Evolutionary conservation across 2,888 invertebrate species (phyloP).

Genomic region (Encarsia formosa): DNA sequence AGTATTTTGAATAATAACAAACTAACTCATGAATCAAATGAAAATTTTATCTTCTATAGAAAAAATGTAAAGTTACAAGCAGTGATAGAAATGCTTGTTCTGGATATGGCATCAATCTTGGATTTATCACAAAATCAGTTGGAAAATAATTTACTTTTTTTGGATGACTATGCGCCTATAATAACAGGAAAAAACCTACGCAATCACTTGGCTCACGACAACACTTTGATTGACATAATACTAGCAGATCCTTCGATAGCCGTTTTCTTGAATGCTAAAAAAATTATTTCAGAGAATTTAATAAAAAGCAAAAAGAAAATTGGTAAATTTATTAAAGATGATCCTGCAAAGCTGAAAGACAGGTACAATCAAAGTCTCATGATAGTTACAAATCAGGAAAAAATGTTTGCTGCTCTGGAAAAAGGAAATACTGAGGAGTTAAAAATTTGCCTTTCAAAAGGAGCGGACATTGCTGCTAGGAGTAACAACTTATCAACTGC

Average conservation of each 20-base stretch:
- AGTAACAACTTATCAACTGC: constrained; percentile 7
- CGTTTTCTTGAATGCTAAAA: constrained; percentile 25
- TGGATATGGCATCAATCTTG: constrained; percentile 31
- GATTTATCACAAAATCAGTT: background rate
- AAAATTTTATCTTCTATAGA: background rate
- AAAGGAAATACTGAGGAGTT: constrained; percentile 19
- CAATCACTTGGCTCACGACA: constrained; percentile 31
- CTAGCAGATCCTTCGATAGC: constrained; percentile 22
- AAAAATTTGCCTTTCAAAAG: constrained; percentile 17
- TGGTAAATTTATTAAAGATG: background rate
- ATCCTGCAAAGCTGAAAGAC: constrained; percentile 8
- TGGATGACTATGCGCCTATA: constrained; percentile 27
- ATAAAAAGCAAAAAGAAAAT: background rate
- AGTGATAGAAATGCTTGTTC: constrained; percentile 29
- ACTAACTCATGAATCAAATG: background rate
- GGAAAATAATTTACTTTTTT: constrained; percentile 19
- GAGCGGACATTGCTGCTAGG: constrained; percentile 14
- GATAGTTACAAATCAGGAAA: constrained; percentile 13
- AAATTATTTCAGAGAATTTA: background rate
- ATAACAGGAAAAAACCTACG: constrained; percentile 31
- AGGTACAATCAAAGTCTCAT: constrained; percentile 9
- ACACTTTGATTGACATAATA: constrained; percentile 24
- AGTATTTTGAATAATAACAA: background rate
- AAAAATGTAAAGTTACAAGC: constrained; percentile 19
- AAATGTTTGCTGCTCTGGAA: constrained; percentile 27